These are phyloP conservation scores for Germaria angustata DNA, from an alignment of 2,888 invertebrate species.

Conservation along the genomic window DNA sequence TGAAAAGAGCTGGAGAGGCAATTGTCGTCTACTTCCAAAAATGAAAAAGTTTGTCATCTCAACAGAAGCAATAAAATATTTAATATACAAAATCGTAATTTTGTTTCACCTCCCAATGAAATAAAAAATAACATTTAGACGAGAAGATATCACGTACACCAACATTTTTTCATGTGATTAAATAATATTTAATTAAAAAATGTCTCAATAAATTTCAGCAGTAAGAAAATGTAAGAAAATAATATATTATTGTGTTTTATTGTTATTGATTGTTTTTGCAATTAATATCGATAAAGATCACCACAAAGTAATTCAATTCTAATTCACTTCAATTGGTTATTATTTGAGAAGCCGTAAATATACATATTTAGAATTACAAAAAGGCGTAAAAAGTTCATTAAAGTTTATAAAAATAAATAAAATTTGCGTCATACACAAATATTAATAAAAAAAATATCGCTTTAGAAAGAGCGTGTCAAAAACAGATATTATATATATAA, in stretches of 20 bases:
- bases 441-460: background rate
- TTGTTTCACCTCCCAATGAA: no score
- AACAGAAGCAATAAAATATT: no score
- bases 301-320: conserved; percentile 41
- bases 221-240: background rate
- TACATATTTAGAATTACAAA: background rate
- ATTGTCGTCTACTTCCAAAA: no score
- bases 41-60: no score
- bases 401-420: background rate
- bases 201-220: conserved; percentile 40
- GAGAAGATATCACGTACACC: conserved; percentile 18
- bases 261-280: conserved; percentile 7
- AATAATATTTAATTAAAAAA: conserved; percentile 4
- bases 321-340: conserved; percentile 42
- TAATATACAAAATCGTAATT: no score
- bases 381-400: background rate
- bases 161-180: background rate
- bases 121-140: no score
- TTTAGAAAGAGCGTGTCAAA: background rate
- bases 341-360: background rate
- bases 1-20: no score
- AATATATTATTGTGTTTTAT: background rate
- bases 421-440: background rate
- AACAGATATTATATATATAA: background rate
- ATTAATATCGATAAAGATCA: conserved; percentile 10